Evolutionary conservation across 2,113 vertebrate species (phyloP).

Genomic region (Lepus americanus): DNA sequence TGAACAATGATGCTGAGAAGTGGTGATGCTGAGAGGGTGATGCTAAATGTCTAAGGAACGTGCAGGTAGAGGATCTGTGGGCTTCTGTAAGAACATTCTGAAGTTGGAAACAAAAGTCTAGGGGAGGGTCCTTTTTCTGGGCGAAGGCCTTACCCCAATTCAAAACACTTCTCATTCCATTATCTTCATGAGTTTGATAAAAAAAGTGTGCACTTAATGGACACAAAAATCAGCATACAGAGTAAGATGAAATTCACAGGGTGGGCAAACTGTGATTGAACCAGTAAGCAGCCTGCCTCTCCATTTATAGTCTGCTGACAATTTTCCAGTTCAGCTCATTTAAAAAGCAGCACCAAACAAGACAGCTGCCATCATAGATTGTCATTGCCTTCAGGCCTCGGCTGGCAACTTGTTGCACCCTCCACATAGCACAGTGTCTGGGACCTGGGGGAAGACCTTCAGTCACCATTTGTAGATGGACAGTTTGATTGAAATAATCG

Average conservation of each 20-base stretch:
- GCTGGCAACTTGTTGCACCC: neutral
- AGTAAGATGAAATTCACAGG: slow-evolving; percentile 18
- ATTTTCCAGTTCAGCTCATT: slow-evolving; percentile 47
- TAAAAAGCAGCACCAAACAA: slow-evolving; percentile 44
- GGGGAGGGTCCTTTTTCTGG: neutral
- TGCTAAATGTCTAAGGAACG: neutral
- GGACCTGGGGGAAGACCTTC: neutral
- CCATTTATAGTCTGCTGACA: neutral
- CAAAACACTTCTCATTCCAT: neutral
- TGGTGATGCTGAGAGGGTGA: neutral
- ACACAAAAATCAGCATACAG: neutral
- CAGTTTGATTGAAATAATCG: neutral
- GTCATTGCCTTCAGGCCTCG: neutral
- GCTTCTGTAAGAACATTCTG: slow-evolving; percentile 39
- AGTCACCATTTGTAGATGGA: slow-evolving; percentile 14
- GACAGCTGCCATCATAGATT: neutral
- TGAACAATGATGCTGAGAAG: neutral
- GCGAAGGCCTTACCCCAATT: neutral
- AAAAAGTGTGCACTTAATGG: neutral
- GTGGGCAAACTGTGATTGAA: slow-evolving; percentile 3
- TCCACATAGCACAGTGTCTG: slow-evolving; percentile 6
- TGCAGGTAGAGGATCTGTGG: neutral
- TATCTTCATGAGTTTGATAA: neutral
- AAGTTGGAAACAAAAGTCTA: slow-evolving; percentile 29
- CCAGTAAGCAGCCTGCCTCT: neutral